These are phyloP conservation scores for Fragum whitleyi DNA, from an alignment of 2,888 invertebrate species.

Conservation along the genomic window DNA sequence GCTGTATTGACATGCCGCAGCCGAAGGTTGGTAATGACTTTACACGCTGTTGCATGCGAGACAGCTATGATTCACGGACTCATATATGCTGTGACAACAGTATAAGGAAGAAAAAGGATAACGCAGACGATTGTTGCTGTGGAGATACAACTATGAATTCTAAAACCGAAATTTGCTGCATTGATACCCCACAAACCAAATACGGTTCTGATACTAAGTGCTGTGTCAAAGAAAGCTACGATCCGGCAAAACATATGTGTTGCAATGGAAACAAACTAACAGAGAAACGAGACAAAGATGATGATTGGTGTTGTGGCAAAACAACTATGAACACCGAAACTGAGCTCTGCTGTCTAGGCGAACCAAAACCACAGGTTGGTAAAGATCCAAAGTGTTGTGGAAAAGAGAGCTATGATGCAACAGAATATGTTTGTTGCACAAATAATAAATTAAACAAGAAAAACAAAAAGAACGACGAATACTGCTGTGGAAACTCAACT, in stretches of 20 bases:
- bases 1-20: conserved; percentile 40
- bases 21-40: neutral
- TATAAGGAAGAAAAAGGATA: conserved; percentile 15
- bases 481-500: conserved; percentile 46
- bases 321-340: conserved; percentile 41
- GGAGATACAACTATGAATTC: conserved; percentile 37
- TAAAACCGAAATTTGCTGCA: conserved; percentile 40
- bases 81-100: conserved; percentile 35
- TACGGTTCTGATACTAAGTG: conserved; percentile 34
- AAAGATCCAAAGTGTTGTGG: conserved; percentile 46
- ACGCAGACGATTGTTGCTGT: conserved; percentile 34
- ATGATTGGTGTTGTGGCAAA: conserved; percentile 53
- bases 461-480: conserved; percentile 36
- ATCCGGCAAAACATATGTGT: conserved; percentile 28
- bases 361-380: conserved; percentile 29
- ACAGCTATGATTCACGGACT: conserved; percentile 33
- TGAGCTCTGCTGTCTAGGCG: conserved; percentile 42
- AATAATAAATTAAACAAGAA: conserved; percentile 33
- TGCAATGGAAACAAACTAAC: conserved; percentile 30
- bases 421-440: conserved; percentile 46
- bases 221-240: conserved; percentile 38
- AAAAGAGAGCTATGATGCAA: conserved; percentile 34
- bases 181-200: conserved; percentile 28
- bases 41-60: conserved; percentile 31
- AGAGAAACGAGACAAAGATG: conserved; percentile 26